phyloP scores from a whole-genome alignment of 2,797 vertebrate genomes.

The Cossypha polioptera region DNA sequence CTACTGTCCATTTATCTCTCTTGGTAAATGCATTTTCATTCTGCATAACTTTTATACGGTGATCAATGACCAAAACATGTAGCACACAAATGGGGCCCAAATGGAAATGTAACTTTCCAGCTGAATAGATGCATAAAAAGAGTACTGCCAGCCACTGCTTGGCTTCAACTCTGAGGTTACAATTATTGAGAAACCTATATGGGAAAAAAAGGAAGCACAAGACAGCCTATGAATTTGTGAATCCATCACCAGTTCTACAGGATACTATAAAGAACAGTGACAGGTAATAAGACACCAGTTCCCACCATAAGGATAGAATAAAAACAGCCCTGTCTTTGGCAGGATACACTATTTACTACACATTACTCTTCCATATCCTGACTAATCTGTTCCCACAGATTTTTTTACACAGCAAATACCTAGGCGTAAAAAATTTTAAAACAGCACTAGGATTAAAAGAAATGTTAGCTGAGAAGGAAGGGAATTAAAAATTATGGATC shows the following conservation, averaged over 20 bases:
- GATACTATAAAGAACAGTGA: not conserved
- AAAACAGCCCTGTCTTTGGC: not conserved
- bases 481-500: not conserved
- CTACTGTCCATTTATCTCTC: not conserved
- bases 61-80: not conserved
- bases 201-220: not conserved
- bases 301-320: not conserved
- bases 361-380: not conserved
- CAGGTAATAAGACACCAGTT: not conserved
- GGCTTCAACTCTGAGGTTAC: not conserved
- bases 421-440: not conserved
- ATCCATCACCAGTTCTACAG: not conserved
- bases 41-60: not conserved
- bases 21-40: slow-evolving; percentile 13
- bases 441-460: not conserved
- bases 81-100: not conserved
- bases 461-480: not conserved
- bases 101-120: not conserved
- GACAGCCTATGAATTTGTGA: not conserved
- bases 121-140: not conserved
- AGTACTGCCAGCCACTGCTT: not conserved
- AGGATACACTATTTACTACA: not conserved
- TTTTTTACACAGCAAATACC: not conserved
- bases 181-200: not conserved
- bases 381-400: not conserved